Percentiles rank a stretch among this genome's conserved stretches.
Evolutionary conservation across 1,140 invertebrate genomes (phyloP).

Genomic region (Paramacrobiotus metropolitanus): DNA sequence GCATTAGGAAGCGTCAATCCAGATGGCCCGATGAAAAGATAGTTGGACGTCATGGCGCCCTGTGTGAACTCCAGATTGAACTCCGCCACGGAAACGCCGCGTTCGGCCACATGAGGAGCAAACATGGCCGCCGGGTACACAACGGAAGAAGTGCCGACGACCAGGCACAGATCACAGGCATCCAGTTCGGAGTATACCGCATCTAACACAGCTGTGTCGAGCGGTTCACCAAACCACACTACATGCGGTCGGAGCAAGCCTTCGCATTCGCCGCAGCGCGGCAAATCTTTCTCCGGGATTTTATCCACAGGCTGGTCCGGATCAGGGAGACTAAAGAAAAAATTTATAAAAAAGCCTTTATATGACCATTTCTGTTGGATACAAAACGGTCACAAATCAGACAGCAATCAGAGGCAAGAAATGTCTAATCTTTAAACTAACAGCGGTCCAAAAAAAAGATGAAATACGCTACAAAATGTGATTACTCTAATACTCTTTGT

Average conservation of each 20-base stretch:
- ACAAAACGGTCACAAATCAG: too few relatives aligned
- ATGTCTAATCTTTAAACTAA: too few relatives aligned
- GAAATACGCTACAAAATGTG: too few relatives aligned
- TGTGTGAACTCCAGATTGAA: constrained; percentile 62
- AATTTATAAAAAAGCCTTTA: too few relatives aligned
- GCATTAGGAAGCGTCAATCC: background rate
- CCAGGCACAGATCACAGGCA: constrained; percentile 52
- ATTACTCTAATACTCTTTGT: constrained; percentile 30
- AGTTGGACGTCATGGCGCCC: constrained; percentile 27
- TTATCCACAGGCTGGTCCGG: constrained; percentile 23
- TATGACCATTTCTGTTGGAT: too few relatives aligned
- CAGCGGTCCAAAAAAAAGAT: too few relatives aligned
- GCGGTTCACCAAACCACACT: constrained; percentile 68
- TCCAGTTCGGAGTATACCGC: constrained; percentile 36
- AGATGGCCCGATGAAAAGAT: background rate
- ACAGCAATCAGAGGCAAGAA: too few relatives aligned
- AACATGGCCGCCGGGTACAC: constrained; percentile 81
- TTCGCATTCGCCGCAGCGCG: constrained; percentile 33
- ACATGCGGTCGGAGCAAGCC: constrained; percentile 57
- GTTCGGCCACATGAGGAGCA: constrained; percentile 45
- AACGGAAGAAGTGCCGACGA: constrained; percentile 53
- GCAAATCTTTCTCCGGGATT: constrained; percentile 41
- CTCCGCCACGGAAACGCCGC: constrained; percentile 59
- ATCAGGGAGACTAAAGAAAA: constrained; percentile 27
- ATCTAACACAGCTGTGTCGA: constrained; percentile 37